phyloP scores from a whole-genome alignment of 2,888 invertebrate genomes.

The Apamea crenata region DNA sequence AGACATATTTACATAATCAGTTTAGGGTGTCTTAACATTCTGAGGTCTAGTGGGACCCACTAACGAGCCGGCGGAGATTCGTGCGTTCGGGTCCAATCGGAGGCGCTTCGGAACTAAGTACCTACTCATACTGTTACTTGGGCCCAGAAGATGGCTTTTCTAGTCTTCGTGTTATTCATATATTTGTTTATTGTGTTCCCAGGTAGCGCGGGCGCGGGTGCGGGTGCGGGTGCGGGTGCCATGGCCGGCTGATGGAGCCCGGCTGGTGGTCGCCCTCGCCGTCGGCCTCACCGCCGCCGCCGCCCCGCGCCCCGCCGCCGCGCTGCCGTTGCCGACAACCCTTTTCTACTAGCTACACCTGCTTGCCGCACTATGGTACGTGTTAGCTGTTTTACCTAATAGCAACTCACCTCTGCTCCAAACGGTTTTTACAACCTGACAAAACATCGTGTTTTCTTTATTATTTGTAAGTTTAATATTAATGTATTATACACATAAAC shows the following conservation, averaged over 20 bases:
- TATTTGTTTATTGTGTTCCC: constrained; percentile 25
- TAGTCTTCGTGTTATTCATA: neutral
- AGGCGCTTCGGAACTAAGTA: too few species aligned
- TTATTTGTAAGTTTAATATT: neutral
- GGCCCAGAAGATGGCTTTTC: neutral
- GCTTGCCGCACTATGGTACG: constrained; percentile 86
- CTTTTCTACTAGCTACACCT: constrained; percentile 86
- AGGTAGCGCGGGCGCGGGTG: constrained; percentile 87
- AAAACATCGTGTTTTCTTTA: neutral
- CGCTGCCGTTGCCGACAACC: constrained; percentile 88
- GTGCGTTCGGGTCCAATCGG: neutral
- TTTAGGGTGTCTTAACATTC: neutral
- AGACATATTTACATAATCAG: neutral
- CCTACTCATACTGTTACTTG: neutral
- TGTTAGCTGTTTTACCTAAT: neutral
- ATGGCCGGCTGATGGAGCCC: constrained; percentile 88
- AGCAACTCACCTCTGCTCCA: neutral
- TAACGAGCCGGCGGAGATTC: neutral
- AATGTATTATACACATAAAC: neutral
- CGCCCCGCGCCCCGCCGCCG: constrained; percentile 87
- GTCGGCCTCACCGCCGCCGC: constrained; percentile 88
- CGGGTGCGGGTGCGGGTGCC: constrained; percentile 85
- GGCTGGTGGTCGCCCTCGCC: constrained; percentile 87
- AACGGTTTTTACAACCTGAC: neutral
- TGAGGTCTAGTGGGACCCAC: neutral